These are phyloP conservation scores for Cyprinodon brontotheroides DNA, from an alignment of 2,113 vertebrate species.

Conservation along the genomic window DNA sequence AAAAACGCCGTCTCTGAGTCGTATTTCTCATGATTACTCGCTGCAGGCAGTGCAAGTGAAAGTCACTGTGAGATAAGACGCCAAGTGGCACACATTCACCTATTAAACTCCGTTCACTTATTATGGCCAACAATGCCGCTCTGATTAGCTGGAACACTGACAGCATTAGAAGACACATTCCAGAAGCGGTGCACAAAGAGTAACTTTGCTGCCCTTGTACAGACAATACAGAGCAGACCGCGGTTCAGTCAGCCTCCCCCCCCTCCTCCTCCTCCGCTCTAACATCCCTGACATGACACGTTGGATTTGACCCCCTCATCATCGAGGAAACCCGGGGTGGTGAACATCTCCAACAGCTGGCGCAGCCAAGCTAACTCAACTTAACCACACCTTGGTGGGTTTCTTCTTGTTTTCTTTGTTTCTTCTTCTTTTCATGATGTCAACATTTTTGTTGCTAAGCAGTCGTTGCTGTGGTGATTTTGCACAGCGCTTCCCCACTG, in stretches of 20 bases:
- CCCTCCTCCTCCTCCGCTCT: conserved; percentile 42
- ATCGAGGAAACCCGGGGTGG: conserved; percentile 16
- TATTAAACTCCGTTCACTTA: conserved; percentile 59
- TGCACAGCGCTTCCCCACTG: conserved; percentile 52
- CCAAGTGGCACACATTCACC: conserved; percentile 44
- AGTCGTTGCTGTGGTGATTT: conserved; percentile 72
- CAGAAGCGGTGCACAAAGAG: conserved; percentile 37
- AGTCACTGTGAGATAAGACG: conserved; percentile 49
- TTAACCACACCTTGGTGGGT: conserved; percentile 10
- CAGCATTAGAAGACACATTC: conserved; percentile 42
- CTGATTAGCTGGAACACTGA: conserved; percentile 50
- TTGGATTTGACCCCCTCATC: conserved; percentile 48
- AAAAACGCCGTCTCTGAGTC: conserved; percentile 52
- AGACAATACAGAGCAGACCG: conserved; percentile 42
- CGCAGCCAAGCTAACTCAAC: conserved; percentile 4
- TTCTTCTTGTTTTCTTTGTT: conserved; percentile 25
- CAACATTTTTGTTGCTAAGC: conserved; percentile 72
- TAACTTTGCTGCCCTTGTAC: conserved; percentile 45
- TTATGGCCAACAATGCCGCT: conserved; percentile 54
- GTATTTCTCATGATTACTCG: conserved; percentile 62
- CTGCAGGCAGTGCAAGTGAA: conserved; percentile 52
- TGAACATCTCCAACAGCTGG: not conserved
- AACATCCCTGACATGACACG: conserved; percentile 47
- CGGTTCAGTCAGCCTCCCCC: not conserved
- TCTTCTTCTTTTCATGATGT: conserved; percentile 21